Percentiles rank a stretch among this genome's conserved stretches.
Evolutionary conservation across 2,113 vertebrate genomes (phyloP).

Genomic region (Mohoua ochrocephala): DNA sequence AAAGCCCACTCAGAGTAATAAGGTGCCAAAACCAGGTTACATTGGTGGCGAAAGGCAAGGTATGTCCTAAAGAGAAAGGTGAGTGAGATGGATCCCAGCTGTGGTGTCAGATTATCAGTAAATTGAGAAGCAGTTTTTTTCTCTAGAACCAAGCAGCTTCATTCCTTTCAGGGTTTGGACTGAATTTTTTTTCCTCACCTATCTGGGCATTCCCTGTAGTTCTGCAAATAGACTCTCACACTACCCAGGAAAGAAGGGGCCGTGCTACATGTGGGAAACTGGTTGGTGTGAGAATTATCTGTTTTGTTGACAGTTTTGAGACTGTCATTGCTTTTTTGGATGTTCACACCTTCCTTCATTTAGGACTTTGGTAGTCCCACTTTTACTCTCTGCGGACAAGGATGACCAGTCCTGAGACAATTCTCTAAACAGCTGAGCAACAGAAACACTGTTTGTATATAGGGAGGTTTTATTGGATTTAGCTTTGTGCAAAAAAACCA

Average conservation of each 20-base stretch:
- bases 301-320: conserved; percentile 3
- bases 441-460: neutral
- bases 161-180: neutral
- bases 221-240: conserved; percentile 12
- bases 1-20: neutral
- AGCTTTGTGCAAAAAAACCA: neutral
- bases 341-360: neutral
- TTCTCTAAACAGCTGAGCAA: neutral
- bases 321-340: neutral
- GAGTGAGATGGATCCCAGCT: neutral
- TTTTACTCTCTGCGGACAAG: neutral
- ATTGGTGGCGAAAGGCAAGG: neutral
- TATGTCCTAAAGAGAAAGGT: conserved; percentile 1
- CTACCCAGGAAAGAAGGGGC: neutral
- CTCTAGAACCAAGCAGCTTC: neutral
- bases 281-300: neutral
- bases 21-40: neutral
- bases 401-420: neutral
- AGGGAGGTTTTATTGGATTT: neutral
- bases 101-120: conserved; percentile 24
- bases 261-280: rapidly evolving
- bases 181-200: conserved; percentile 9
- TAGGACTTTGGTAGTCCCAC: neutral
- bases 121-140: neutral
- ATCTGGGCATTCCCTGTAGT: neutral